Percentiles rank a stretch among this genome's conserved stretches.
These are phyloP conservation scores for Drosophila athabasca DNA, from an alignment of 1,140 invertebrate species.

Conservation along the genomic window DNA sequence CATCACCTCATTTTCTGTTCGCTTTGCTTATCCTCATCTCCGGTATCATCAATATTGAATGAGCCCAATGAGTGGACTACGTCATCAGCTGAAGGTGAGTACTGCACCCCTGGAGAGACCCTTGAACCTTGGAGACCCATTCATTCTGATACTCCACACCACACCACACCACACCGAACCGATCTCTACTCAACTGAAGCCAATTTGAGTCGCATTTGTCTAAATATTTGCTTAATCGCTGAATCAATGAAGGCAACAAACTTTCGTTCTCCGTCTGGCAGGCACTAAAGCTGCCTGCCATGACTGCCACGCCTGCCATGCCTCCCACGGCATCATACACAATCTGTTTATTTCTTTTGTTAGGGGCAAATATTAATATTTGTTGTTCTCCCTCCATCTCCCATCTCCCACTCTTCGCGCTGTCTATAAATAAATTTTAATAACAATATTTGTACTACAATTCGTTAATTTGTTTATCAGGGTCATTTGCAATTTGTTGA, in stretches of 20 bases:
- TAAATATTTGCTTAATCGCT: slow-evolving; percentile 73
- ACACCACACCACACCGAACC: slow-evolving; percentile 19
- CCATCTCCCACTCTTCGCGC: not conserved
- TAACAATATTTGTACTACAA: slow-evolving; percentile 33
- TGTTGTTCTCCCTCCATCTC: slow-evolving; percentile 9
- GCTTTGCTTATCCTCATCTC: slow-evolving; percentile 19
- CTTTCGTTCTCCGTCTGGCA: slow-evolving; percentile 38
- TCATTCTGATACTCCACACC: slow-evolving; percentile 1
- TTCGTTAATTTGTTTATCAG: no score
- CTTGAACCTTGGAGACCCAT: not conserved
- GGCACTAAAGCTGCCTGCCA: slow-evolving; percentile 36
- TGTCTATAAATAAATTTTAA: slow-evolving; percentile 58
- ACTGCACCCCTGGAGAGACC: not conserved
- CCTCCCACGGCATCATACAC: no score
- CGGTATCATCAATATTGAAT: slow-evolving; percentile 60
- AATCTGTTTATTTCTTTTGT: slow-evolving; percentile 38
- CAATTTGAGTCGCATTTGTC: slow-evolving; percentile 51
- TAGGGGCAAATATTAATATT: slow-evolving; percentile 56
- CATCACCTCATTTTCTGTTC: not conserved
- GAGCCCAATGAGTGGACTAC: slow-evolving; percentile 83
- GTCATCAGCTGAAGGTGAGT: slow-evolving; percentile 82
- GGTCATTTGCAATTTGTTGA: no score
- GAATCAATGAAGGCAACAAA: slow-evolving; percentile 45
- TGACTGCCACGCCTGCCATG: slow-evolving; percentile 24
- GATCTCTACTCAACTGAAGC: slow-evolving; percentile 1